phyloP scores from a whole-genome alignment of 2,797 vertebrate genomes.

The Artibeus jamaicensis region DNA sequence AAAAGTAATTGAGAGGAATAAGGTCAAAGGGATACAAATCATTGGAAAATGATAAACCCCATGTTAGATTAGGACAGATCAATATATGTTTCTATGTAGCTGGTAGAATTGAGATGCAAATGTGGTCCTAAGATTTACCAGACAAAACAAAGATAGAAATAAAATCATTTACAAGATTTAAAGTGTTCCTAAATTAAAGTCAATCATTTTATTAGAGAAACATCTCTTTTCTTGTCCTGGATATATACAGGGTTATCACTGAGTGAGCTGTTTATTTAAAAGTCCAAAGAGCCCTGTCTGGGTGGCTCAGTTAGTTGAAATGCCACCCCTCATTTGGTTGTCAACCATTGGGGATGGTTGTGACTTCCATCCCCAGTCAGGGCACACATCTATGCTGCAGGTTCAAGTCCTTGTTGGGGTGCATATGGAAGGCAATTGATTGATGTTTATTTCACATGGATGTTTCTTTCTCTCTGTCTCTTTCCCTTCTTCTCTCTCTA shows the following conservation, averaged over 20 bases:
- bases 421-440: background rate
- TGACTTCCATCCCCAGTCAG: background rate
- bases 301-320: too few relatives aligned
- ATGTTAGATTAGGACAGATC: background rate
- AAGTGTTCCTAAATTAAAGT: background rate
- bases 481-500: background rate
- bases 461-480: background rate
- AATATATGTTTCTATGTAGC: background rate
- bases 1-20: background rate
- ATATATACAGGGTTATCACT: background rate
- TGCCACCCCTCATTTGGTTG: background rate
- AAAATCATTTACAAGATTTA: slow-evolving; percentile 5
- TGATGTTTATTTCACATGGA: background rate
- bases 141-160: background rate
- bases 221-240: background rate
- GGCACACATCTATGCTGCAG: background rate
- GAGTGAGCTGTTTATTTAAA: background rate
- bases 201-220: background rate
- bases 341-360: background rate
- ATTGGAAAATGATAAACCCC: background rate
- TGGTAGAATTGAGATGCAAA: background rate
- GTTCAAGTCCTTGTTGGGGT: background rate
- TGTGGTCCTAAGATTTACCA: background rate
- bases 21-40: background rate
- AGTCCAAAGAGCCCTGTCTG: background rate